Evolutionary conservation across 2,797 vertebrate genomes (phyloP), one percentile per base, ranked within the genome.

Genomic region (Ataeniobius toweri): DNA sequence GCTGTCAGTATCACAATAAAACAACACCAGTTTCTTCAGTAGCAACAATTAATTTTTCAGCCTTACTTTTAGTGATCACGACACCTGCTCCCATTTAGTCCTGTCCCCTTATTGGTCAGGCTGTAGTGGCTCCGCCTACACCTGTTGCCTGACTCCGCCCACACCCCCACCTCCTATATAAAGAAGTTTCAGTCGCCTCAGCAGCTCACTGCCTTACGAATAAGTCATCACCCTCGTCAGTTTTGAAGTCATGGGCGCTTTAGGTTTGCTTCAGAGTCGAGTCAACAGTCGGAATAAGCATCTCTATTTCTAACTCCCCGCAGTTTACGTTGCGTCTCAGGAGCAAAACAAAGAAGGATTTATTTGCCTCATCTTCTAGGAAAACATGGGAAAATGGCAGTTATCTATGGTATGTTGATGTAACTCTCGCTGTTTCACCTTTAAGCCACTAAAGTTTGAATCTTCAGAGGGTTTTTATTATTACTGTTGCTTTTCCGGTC

Each of bases 361-460:
- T 44, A 26, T 44, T 69, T 16, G 10, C 36, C 63, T 39, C 63
- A 39, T 6, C 22, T 13, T 5, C 2, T 12, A 18, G 39, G 36
- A 44, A 69, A 80, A 83, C 63, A 94, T 93, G 93, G 90, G 91
- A 0, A 95, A 92, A 89, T 94, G 89, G 90, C 88, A 93, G 0
- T 78, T 95, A 68, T 91, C 94, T 8, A 92, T 94, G 94, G 94
- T 95, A 90, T 26, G 93, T 85, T 7, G 9, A 18, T 20, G 26
- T 0, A 68, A 5, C 10, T 1, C 0, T 6, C 70, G 3, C 71
- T 78, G 39, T 65, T 61, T 36, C 16, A 63, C 61, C 61, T 63
- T 6, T 63, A 31, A 63, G 14, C 16, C 5, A 4, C 14, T 20
- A 9, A 3, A 63, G 2, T 16, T 3, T 18, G 31, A 20, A 41